Base-by-base conservation (phyloP, 2,888 invertebrate species). In the Hirtodrosophila duncani region DNA sequence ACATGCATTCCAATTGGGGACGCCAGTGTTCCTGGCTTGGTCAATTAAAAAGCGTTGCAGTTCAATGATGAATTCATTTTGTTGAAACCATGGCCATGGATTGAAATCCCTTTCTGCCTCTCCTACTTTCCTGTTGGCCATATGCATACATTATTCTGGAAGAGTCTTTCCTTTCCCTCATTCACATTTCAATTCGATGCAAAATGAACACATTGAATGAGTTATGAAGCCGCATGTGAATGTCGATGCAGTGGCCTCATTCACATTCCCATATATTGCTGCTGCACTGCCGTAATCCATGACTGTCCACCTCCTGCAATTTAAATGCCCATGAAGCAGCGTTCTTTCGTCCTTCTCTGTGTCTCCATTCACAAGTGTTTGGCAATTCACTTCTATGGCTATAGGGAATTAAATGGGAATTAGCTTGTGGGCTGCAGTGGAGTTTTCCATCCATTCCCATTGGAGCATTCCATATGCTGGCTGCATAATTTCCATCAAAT, bases 381-480 rank as follows among this genome's bases (percentile, higher is more conserved):
- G n/a, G 45, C 55, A 56, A 56, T 44, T 55, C 55, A 55, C 37
- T 36, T 29, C 23, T 17, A 13, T 6, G n/a, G n/a, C n/a, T n/a
- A n/a, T n/a, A n/a, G 53, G 36, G 52, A 37, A 34, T 51, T 30
- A 34, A 26, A 18, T 13, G 21, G 17, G 30, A 26, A 13, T 7
- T 10, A 1, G 17, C 9, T 7, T 9, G 26, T 18, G 26, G 18
- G 16, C n/a, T 1, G 13, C 9, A 16, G 7, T 11, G 29, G 13
- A 27, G 13, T 33, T 29, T 9, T 20, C 13, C 4, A 38, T n/a
- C 27, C 5, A 17, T 5, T 14, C 27, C 10, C 10, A 17, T 7
- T 11, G 10, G 24, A 5, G 17, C 20, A 34, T 39, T 30, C 39
- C 21, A 36, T 56, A 26, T 57, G 30, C 26, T 30, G 46, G 39